Evolutionary conservation across 2,888 invertebrate species (phyloP), one percentile per base, ranked within the genome.

Genomic region (Imbricaverruca yamaguchii): DNA sequence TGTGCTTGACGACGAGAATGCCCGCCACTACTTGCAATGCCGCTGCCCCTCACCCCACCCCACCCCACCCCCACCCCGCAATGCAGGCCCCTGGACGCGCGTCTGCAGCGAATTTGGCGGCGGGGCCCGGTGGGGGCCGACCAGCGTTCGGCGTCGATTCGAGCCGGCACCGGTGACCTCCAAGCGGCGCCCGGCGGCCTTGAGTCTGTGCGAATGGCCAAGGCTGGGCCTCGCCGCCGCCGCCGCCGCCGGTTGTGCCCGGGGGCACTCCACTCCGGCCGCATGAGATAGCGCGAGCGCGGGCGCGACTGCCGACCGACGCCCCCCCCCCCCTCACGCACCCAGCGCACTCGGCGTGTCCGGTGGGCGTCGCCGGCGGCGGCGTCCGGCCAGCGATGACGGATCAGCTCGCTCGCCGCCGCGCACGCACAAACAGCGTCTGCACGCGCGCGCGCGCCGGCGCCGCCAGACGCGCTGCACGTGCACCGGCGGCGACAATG

Each of bases 101-200:
- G n/a, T 8, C 65, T 65, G 69, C 23, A 12, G 7, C 69, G 69
- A 23, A 39, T 39, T 39, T 18, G 69, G 18, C 61, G 18, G 18
- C 18, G 3, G 61, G 15, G 4, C 25, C 23, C 39, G 69, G 10
- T 25, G 39, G 39, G 3, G 25, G 8, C 69, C 67, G 67, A 67
- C 23, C n/a, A 11, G 23, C 39, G 39, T 15, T 25, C 39, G 69
- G 63, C 21, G 63, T 9, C n/a, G 63, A 8, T n/a, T n/a, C 63
- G 21, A 21, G 63, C 63, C n/a, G 23, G 67, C 69, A 69, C 69
- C 39, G 69, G 69, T 69, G 69, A 69, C 69, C 69, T 69, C 69
- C 69, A 69, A 69, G 69, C 25, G 15, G 39, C 15, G 69, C 7
- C 12, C 69, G 69, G 12, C 7, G 69, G 69, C 69, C 69, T 69